Percentiles rank a stretch among this genome's conserved stretches.
phyloP scores from a whole-genome alignment of 2,113 vertebrate species.

The Dinomys branickii region DNA sequence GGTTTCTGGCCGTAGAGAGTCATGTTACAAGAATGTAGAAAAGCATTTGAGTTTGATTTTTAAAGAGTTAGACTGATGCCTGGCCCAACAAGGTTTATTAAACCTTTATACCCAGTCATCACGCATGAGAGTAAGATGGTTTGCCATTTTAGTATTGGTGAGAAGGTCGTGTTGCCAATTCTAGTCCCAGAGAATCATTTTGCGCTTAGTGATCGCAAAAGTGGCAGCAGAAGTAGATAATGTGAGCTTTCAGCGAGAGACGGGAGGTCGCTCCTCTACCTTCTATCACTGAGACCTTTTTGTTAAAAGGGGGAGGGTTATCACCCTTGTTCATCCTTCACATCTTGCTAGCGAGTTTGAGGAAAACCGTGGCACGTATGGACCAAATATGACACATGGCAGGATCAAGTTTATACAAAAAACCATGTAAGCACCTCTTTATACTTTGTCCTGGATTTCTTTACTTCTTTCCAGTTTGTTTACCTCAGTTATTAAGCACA shows the following conservation, averaged over 20 bases:
- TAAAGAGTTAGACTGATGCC: background rate
- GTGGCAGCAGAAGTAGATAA: background rate
- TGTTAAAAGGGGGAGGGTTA: constrained; percentile 84
- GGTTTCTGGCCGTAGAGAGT: background rate
- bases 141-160: background rate
- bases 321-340: constrained; percentile 93
- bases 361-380: constrained; percentile 87
- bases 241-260: constrained; percentile 38
- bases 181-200: background rate
- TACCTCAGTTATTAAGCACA: constrained; percentile 42
- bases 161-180: background rate
- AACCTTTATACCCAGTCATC: background rate
- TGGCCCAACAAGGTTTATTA: background rate
- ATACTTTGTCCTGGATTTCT: background rate
- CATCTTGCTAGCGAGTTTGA: constrained; percentile 95
- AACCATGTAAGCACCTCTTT: constrained; percentile 91
- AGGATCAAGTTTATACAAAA: constrained; percentile 97
- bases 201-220: background rate
- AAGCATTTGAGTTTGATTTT: background rate
- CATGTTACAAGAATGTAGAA: background rate
- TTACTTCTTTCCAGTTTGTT: background rate
- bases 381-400: constrained; percentile 91
- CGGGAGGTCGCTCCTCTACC: background rate
- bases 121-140: background rate
- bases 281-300: background rate